These are phyloP conservation scores for Hippotragus niger DNA, from an alignment of 2,113 vertebrate species.

Conservation along the genomic window DNA sequence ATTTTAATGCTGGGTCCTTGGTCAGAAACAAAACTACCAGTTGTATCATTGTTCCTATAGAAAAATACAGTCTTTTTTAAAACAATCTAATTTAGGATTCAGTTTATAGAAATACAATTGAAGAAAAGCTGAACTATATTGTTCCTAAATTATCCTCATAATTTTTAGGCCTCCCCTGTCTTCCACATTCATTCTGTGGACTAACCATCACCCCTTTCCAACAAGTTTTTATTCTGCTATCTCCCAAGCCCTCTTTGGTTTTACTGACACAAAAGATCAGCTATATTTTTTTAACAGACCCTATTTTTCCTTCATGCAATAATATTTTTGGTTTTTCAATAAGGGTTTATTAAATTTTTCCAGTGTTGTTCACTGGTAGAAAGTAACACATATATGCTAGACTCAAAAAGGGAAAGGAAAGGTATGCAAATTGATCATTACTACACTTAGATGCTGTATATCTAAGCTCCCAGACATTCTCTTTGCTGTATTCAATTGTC, in stretches of 20 bases:
- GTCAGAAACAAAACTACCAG: neutral
- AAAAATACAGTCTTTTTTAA: neutral
- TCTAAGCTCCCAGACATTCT: neutral
- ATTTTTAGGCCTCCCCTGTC: neutral
- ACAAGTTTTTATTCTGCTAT: neutral
- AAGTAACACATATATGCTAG: neutral
- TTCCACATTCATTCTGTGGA: neutral
- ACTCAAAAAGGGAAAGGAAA: neutral
- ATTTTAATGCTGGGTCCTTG: neutral
- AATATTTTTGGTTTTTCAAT: slow-evolving; percentile 27
- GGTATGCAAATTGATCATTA: neutral
- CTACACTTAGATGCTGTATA: neutral
- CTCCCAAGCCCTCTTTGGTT: neutral
- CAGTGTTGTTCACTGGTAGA: neutral
- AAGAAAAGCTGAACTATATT: neutral
- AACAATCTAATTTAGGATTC: neutral
- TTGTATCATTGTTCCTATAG: neutral
- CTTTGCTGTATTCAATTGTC: neutral
- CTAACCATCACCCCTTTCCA: neutral
- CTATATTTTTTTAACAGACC: neutral
- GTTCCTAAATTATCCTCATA: neutral
- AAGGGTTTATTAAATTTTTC: slow-evolving; percentile 3
- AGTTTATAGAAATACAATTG: neutral
- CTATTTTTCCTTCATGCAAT: neutral
- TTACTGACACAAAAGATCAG: neutral